A percentile compares a stretch with the other conserved stretches of the same genome.
phyloP scores from a whole-genome alignment of 2,888 invertebrate genomes.

The Parochlus steinenii region DNA sequence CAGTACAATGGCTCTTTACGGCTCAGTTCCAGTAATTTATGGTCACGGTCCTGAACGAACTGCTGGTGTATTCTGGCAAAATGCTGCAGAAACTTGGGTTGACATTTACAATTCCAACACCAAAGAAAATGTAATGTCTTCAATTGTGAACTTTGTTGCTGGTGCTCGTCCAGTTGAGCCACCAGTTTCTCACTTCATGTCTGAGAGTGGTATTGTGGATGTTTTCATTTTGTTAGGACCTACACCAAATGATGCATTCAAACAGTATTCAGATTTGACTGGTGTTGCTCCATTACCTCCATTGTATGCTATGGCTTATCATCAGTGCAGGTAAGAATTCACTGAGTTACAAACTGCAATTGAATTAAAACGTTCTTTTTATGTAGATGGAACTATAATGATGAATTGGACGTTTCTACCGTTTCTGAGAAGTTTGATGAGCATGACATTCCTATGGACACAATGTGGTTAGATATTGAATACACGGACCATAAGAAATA shows the following conservation, averaged over 20 bases:
- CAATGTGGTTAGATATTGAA: conserved; percentile 98
- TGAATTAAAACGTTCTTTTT: conserved; percentile 86
- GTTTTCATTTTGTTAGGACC: conserved; percentile 85
- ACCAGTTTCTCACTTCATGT: conserved; percentile 75
- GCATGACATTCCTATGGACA: conserved; percentile 86
- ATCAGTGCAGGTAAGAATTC: conserved; percentile 47
- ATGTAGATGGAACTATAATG: conserved; percentile 97
- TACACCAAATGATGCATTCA: conserved; percentile 64
- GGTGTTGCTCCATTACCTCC: conserved; percentile 85
- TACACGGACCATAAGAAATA: conserved; percentile 94
- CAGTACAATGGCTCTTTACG: conserved; percentile 92
- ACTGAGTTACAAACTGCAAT: too few relatives aligned
- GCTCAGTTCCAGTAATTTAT: conserved; percentile 81
- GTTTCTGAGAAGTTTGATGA: conserved; percentile 78
- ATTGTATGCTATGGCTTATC: conserved; percentile 78
- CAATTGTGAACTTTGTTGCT: conserved; percentile 70
- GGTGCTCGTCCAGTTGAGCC: conserved; percentile 35
- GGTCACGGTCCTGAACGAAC: conserved; percentile 73
- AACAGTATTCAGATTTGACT: conserved; percentile 75
- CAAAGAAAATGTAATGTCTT: conserved; percentile 63
- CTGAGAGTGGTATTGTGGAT: conserved; percentile 90
- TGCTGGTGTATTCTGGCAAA: conserved; percentile 90
- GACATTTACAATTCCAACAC: conserved; percentile 62
- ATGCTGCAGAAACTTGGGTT: conserved; percentile 97
- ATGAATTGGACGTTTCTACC: conserved; percentile 77